Conservation (phyloP, 1,140 invertebrate genomes). For the Rhyzopertha dominica region DNA sequence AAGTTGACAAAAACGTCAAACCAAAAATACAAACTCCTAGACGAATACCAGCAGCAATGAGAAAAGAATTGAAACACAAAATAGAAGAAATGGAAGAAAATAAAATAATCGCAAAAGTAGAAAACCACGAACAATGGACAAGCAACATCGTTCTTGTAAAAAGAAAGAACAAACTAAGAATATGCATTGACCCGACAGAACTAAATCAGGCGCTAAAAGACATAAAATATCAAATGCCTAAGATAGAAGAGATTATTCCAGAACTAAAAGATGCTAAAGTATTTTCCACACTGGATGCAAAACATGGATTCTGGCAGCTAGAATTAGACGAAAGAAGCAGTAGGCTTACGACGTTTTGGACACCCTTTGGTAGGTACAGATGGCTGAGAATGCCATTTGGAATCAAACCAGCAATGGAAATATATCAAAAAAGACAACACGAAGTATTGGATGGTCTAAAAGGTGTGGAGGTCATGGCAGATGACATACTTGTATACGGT, state of each 20-base stretch:
- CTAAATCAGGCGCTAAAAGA: slow-evolving; percentile 46
- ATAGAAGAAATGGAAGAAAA: slow-evolving; percentile 9
- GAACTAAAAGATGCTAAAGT: slow-evolving; percentile 25
- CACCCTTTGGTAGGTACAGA: too few relatives aligned
- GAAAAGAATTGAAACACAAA: slow-evolving; percentile 7
- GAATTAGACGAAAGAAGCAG: too few relatives aligned
- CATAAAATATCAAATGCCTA: slow-evolving; percentile 41
- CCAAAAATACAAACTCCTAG: slow-evolving; percentile 2
- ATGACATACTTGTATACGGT: too few relatives aligned
- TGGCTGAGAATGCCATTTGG: too few relatives aligned
- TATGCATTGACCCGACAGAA: slow-evolving; percentile 49
- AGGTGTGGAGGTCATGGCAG: too few relatives aligned
- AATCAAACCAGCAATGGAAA: too few relatives aligned
- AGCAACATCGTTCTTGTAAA: slow-evolving; percentile 46
- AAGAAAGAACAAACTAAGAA: slow-evolving; percentile 42
- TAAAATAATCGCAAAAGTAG: slow-evolving; percentile 8
- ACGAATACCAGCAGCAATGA: slow-evolving; percentile 7
- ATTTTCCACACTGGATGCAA: slow-evolving; percentile 8
- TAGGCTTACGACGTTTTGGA: too few relatives aligned
- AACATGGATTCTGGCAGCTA: too few relatives aligned
- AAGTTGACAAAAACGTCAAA: slow-evolving; percentile 8
- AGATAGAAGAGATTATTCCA: slow-evolving; percentile 41
- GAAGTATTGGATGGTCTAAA: too few relatives aligned
- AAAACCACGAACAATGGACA: slow-evolving; percentile 47
- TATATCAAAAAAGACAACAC: too few relatives aligned